Evolutionary conservation across 2,113 vertebrate genomes (phyloP), one percentile per base, ranked within the genome.

Genomic region (Thymallus thymallus): DNA sequence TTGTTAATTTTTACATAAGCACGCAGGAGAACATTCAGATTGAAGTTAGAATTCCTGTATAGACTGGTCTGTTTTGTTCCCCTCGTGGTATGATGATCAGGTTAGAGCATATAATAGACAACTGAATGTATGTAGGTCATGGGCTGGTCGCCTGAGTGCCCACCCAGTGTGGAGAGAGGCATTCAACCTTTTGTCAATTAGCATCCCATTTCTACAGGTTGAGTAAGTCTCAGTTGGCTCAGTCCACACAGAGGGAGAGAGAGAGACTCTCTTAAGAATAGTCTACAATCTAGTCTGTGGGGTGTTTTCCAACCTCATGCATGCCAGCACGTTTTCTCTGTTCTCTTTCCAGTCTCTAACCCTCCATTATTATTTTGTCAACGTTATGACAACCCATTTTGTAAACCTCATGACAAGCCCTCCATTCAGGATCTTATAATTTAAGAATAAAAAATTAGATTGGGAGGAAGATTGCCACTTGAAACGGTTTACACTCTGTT

Each of bases 51-150:
- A 51, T 51, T 18, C 12, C 16, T 51, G 48, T 51, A 18, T 51
- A 51, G 12, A 12, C 32, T n/a, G 9, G 16, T 30, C 20, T 64
- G 76, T 81, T 73, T 26, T 80, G 32, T 77, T 30, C 71, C 29
- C 78, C 79, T 67, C 75, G 72, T 76, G 56, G 77, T 82, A 20
- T 80, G 24, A 56, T 88, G 76, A 77, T 78, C 78, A 80, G 35
- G 2, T 69, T 82, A 76, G 76, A 56, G 79, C 78, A 55, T 20
- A 79, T 91, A 89, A 91, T 90, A 87, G 79, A 62, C 71, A 77
- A 45, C 26, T 82, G 78, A 91, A 92, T 91, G 80, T 91, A 92
- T 91, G 80, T 91, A 86, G 88, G 92, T 92, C 92, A 92, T 87
- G 23, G 32, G 41, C 45, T 71, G 73, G 13, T 23, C 46, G 51